phyloP scores from a whole-genome alignment of 2,113 vertebrate genomes.

The Melanostigma gelatinosum region DNA sequence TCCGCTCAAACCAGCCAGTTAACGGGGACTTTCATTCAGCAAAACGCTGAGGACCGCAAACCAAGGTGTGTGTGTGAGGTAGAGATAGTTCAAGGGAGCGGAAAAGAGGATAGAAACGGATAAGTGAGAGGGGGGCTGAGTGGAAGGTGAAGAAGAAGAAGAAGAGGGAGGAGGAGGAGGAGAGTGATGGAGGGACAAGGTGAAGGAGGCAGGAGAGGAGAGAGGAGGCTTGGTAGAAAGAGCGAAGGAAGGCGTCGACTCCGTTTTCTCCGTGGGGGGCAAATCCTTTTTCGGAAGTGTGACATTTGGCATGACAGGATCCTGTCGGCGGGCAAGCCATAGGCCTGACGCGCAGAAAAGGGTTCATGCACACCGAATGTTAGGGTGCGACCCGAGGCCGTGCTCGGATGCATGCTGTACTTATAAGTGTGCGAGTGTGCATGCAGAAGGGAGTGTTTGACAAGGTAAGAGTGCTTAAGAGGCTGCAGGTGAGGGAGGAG shows the following conservation, averaged over 20 bases:
- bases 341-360: constrained; percentile 19
- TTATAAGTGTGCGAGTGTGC: not conserved
- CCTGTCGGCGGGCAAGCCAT: constrained; percentile 61
- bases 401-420: not conserved
- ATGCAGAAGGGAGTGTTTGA: constrained; percentile 13
- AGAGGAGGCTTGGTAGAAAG: constrained; percentile 11
- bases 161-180: constrained; percentile 27
- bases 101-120: constrained; percentile 74
- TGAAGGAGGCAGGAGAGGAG: constrained; percentile 43
- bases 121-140: constrained; percentile 56
- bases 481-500: constrained; percentile 35
- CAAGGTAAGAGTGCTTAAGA: constrained; percentile 36
- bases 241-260: constrained; percentile 65
- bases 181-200: constrained; percentile 52
- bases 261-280: constrained; percentile 66
- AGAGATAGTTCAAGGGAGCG: constrained; percentile 69
- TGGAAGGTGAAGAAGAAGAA: constrained; percentile 26
- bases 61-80: constrained; percentile 46
- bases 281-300: constrained; percentile 76
- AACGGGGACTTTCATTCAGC: constrained; percentile 70
- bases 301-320: constrained; percentile 78
- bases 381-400: constrained; percentile 41
- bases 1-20: constrained; percentile 63
- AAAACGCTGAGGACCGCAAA: constrained; percentile 75
- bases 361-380: constrained; percentile 53